These are phyloP conservation scores for Scolopax rusticola DNA, from an alignment of 2,797 vertebrate species.

Conservation along the genomic window DNA sequence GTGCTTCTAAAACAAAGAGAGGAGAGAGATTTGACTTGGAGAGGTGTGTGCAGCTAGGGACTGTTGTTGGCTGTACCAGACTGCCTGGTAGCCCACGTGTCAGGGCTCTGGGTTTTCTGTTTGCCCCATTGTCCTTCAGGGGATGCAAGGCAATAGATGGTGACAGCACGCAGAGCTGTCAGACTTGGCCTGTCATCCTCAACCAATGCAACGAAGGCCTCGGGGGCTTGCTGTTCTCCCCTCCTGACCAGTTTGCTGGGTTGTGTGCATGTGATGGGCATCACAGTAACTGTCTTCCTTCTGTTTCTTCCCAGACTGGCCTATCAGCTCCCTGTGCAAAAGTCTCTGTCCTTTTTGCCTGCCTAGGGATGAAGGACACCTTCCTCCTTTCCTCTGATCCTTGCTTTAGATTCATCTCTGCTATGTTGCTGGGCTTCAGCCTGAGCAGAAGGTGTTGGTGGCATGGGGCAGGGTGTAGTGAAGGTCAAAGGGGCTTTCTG, in stretches of 20 bases:
- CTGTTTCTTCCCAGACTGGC: not conserved
- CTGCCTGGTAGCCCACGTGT: not conserved
- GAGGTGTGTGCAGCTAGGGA: not conserved
- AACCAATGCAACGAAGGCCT: not conserved
- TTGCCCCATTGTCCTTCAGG: not conserved
- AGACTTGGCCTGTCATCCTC: not conserved
- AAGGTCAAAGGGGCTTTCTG: not conserved
- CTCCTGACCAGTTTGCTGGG: not conserved
- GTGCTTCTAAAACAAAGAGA: not conserved
- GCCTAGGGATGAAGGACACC: not conserved
- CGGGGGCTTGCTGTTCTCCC: not conserved
- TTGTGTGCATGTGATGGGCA: not conserved
- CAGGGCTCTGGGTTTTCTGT: not conserved
- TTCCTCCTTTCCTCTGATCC: not conserved
- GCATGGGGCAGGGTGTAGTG: not conserved
- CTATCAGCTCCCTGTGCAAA: not conserved
- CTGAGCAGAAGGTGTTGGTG: not conserved
- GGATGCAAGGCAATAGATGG: not conserved
- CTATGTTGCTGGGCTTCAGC: not conserved
- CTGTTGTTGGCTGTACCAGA: not conserved
- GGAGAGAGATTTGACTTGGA: not conserved
- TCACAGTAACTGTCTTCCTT: not conserved
- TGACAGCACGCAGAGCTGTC: constrained; percentile 8
- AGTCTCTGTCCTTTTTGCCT: not conserved
- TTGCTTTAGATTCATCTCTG: not conserved